phyloP scores from a whole-genome alignment of 2,888 invertebrate genomes.

The Phyllotreta striolata region DNA sequence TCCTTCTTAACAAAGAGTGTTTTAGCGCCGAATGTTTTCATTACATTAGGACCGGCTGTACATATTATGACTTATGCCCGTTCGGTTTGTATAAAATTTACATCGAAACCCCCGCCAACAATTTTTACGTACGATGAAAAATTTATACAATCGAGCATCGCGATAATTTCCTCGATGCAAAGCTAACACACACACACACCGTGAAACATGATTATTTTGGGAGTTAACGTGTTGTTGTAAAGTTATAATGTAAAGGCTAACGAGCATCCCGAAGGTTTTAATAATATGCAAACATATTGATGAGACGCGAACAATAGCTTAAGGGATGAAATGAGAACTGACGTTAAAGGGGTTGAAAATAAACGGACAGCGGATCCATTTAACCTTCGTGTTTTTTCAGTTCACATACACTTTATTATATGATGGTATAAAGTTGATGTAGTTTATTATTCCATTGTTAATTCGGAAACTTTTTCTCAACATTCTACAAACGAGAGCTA shows the following conservation, averaged over 20 bases:
- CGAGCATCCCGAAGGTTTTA: slow-evolving; percentile 14
- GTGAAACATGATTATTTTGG: slow-evolving; percentile 6
- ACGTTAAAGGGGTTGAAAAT: slow-evolving; percentile 1
- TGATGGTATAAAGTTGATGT: no score
- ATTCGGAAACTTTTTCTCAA: no score
- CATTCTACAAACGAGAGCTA: no score
- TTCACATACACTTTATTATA: no score
- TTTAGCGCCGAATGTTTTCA: slow-evolving; percentile 21
- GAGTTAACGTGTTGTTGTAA: slow-evolving; percentile 5
- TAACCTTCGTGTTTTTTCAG: neutral
- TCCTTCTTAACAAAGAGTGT: slow-evolving; percentile 31
- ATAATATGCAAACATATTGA: slow-evolving; percentile 25
- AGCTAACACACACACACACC: neutral
- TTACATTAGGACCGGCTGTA: slow-evolving; percentile 18
- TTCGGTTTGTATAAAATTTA: slow-evolving; percentile 4
- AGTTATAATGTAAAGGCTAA: slow-evolving; percentile 8
- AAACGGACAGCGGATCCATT: slow-evolving; percentile 4
- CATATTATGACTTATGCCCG: neutral
- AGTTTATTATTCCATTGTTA: no score
- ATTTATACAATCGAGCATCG: neutral
- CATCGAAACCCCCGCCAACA: no score
- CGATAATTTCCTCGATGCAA: no score
- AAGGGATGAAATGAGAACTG: slow-evolving; percentile 13
- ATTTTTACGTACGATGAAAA: neutral
- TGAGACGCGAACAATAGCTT: slow-evolving; percentile 19